A percentile compares a stretch with the other conserved stretches of the same genome.
These are phyloP conservation scores for Fabriciana adippe DNA, from an alignment of 2,888 invertebrate genomes.

Conservation along the genomic window DNA sequence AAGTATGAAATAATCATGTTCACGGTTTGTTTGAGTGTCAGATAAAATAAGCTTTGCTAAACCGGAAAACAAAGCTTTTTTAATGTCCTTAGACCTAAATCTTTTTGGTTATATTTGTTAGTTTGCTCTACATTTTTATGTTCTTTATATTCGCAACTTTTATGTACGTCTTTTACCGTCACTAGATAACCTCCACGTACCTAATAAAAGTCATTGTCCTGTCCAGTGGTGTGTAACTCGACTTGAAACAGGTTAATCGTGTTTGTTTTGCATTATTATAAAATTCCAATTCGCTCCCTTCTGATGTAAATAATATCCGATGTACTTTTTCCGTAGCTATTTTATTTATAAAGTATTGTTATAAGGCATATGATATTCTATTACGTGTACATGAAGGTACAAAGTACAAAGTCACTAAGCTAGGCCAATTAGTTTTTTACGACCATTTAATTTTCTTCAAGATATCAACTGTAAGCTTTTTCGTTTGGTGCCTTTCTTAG, in stretches of 20 bases:
- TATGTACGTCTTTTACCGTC: background rate
- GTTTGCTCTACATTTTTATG: conserved; percentile 4
- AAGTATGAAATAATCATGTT: too few relatives aligned
- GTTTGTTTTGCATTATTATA: conserved; percentile 77
- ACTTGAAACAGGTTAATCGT: conserved; percentile 62
- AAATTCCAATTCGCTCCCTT: conserved; percentile 56
- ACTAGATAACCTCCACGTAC: conserved; percentile 18
- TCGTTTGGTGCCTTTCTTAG: conserved; percentile 43
- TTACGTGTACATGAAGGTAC: too few relatives aligned
- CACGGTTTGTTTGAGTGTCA: too few relatives aligned
- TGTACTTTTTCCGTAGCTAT: conserved; percentile 8
- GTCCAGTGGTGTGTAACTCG: conserved; percentile 65
- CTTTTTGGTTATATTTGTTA: background rate
- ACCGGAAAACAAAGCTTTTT: background rate
- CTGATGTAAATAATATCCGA: background rate
- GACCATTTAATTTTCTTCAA: conserved; percentile 34
- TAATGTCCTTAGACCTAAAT: background rate
- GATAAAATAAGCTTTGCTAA: too few relatives aligned
- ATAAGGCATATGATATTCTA: too few relatives aligned
- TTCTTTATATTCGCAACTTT: background rate
- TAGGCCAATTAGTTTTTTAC: conserved; percentile 50
- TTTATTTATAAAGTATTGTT: background rate
- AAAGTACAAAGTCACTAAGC: conserved; percentile 25
- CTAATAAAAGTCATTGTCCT: conserved; percentile 67
- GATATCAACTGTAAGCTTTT: conserved; percentile 35